Percentiles rank a stretch among this genome's conserved stretches.
These are phyloP conservation scores for Leptinotarsa lineolata DNA, from an alignment of 1,140 invertebrate genomes.

Conservation along the genomic window DNA sequence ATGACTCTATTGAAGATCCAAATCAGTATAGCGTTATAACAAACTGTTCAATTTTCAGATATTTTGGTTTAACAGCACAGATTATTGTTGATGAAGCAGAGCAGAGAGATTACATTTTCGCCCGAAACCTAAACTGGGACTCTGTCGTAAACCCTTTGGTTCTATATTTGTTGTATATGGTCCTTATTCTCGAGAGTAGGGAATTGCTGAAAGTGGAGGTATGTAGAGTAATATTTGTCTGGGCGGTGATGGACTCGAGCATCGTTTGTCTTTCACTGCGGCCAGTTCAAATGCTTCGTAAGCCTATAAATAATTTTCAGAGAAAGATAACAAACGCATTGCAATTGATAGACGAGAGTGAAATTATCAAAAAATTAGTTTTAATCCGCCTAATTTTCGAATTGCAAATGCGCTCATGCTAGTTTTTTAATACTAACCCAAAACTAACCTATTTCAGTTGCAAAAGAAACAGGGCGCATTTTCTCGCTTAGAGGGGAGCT, in stretches of 20 bases:
- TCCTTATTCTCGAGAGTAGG: slow-evolving; percentile 71
- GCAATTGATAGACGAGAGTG: too few species aligned
- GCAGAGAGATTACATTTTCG: slow-evolving; percentile 65
- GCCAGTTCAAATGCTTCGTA: too few species aligned
- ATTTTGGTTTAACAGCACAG: slow-evolving; percentile 69
- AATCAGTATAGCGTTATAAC: too few species aligned
- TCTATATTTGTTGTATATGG: slow-evolving; percentile 75
- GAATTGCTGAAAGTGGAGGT: slow-evolving; percentile 73
- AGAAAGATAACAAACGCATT: too few species aligned
- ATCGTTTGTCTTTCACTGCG: too few species aligned
- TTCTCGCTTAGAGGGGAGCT: slow-evolving; percentile 63
- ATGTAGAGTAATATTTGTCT: slow-evolving; percentile 28
- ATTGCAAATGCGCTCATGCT: background rate
- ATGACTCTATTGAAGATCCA: too few species aligned
- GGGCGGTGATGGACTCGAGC: too few species aligned
- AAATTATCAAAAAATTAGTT: too few species aligned
- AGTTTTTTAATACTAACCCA: background rate
- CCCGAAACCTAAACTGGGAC: slow-evolving; percentile 65
- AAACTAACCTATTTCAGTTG: slow-evolving; percentile 40
- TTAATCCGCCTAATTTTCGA: too few species aligned
- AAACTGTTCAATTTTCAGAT: slow-evolving; percentile 58
- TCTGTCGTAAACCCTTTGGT: slow-evolving; percentile 75
- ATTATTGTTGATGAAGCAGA: slow-evolving; percentile 51
- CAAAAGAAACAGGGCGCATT: slow-evolving; percentile 63
- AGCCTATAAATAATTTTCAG: too few species aligned